Evolutionary conservation across 2,113 vertebrate genomes (phyloP), one percentile per base, ranked within the genome.

Genomic region (Rhinolophus ferrumequinum): DNA sequence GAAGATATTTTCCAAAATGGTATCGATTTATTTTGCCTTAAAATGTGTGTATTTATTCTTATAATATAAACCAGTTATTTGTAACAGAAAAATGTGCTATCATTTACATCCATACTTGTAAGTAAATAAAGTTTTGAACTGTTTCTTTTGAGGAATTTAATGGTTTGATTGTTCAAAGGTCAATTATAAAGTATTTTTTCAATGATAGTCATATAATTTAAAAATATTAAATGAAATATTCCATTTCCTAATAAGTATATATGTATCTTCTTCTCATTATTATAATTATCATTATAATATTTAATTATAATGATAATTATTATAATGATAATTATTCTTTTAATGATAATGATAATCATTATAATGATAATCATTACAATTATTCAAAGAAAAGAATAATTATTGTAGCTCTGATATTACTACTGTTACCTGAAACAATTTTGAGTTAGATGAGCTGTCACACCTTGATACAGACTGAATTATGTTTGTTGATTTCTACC

Each of bases 1-100:
- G 41, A 95, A 94, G 38, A 15, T 83, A 18, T 81, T 96, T 97
- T 93, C 62, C 44, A 94, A 70, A 62, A 77, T 95, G 35, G 0
- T 88, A 72, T 54, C 21, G 56, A 9, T 94, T 90, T 90, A 44
- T 90, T 19, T 87, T 96, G 44, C 66, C 60, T 94, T 93, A 73
- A 16, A 82, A 54, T 90, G 16, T 88, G 11, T 66, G 1, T 75
- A 47, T 86, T 79, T 96, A 50, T 90, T 80, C 12, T 7, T 91
- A 3, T 72, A 50, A 82, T 75, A 77, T 82, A 95, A 67, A 77
- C 47, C 47, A 94, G 33, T 70, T 96, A 84, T 24, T 58, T 90
- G 77, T 19, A 85, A 81, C 30, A 96, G 58, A 79, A 84, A 95
- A 92, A 56, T 86, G 28, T 41, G 4, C 50, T 77, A 54, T 69